Evolutionary conservation across 1,140 invertebrate genomes (phyloP), one percentile per base, ranked within the genome.

Genomic region (Zaprionus kolodkinae): DNA sequence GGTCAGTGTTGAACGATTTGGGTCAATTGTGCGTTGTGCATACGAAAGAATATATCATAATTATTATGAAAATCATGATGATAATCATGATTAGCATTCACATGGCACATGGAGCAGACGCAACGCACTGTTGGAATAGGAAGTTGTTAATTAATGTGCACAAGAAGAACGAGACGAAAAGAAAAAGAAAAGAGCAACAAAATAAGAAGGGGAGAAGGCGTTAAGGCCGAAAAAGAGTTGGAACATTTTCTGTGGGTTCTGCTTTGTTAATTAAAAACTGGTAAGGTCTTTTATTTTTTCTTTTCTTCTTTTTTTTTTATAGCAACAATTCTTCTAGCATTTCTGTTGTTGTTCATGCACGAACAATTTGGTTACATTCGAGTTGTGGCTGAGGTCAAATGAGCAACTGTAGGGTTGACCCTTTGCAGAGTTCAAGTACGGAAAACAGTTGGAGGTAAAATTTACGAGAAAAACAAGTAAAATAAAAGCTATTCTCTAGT

Each of bases 121-220:
- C 17, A 25, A 62, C 52, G 55, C 64, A 45, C n/a, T 54, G 27
- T 66, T 21, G 21, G 21, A 25, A 75, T 74, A 88, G 84, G 84
- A 88, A 89, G 84, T 88, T 64, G 78, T 85, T 88, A 88, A 89
- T 88, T 88, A 87, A 88, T 79, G 80, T 79, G 56, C 57, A n/a
- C 36, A 54, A 75, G 66, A 36, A 59, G 11, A 64, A 57, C 17
- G 17, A 50, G 54, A 48, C 12, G 27, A 33, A 68, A 60, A 63
- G n/a, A n/a, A 72, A 45, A 52, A 55, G 33, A 36, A 54, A 11
- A 57, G 30, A 48, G n/a, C n/a, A n/a, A n/a, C n/a, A n/a, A n/a
- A 43, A 45, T 17, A 50, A 25, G 10, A 50, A 50, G 45, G 17
- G 45, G 45, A 17, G 45, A 50, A 50, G 45, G 45, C 40, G 40